Evolutionary conservation across 2,888 invertebrate species (phyloP).

Genomic region (Lagria hirta): DNA sequence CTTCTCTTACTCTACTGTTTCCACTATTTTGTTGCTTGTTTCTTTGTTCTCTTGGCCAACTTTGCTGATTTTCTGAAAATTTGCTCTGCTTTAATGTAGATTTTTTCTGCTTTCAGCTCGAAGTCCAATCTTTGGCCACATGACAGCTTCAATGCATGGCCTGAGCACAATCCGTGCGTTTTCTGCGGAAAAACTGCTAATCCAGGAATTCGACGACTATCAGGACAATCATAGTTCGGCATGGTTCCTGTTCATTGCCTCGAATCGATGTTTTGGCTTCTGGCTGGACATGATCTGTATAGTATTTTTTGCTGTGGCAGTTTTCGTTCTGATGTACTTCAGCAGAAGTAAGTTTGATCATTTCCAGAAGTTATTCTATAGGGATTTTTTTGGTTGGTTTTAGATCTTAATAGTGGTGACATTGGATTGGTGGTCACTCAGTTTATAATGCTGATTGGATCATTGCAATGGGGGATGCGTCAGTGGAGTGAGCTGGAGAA

Average conservation of each 20-base stretch:
- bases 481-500: conserved; percentile 84
- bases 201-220: conserved; percentile 63
- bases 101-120: conserved; percentile 66
- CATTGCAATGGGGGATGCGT: conserved; percentile 66
- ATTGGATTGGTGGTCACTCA: conserved; percentile 81
- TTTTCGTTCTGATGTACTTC: conserved; percentile 36
- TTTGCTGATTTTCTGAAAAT: too few relatives aligned
- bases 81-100: neutral
- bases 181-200: conserved; percentile 64
- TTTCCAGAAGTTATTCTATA: conserved; percentile 1
- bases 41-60: too few relatives aligned
- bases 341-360: conserved; percentile 34
- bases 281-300: conserved; percentile 70
- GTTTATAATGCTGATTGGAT: conserved; percentile 68
- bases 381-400: conserved; percentile 9
- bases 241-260: conserved; percentile 67
- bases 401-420: conserved; percentile 66
- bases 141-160: conserved; percentile 75
- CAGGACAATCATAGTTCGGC: conserved; percentile 72
- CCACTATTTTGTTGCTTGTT: too few relatives aligned
- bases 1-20: neutral
- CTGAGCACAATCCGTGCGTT: conserved; percentile 75
- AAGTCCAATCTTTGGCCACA: conserved; percentile 76
- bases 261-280: conserved; percentile 70
- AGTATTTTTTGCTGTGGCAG: conserved; percentile 58